Conservation (phyloP, 1,140 invertebrate species). For the Leucophenga varia region DNA sequence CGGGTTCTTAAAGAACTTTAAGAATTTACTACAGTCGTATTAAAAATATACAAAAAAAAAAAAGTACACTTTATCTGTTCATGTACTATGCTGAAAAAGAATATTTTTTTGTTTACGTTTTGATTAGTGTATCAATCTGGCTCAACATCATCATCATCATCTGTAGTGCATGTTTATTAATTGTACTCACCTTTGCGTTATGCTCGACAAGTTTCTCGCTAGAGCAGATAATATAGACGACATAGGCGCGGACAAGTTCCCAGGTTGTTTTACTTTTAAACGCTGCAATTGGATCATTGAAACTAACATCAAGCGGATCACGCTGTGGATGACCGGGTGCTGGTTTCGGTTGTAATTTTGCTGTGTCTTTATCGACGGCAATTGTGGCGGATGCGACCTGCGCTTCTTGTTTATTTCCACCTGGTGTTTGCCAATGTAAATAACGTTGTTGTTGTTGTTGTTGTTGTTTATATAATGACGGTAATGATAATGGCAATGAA, state of each 20-base stretch:
- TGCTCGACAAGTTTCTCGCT: slow-evolving; percentile 88
- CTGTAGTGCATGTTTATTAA: neutral
- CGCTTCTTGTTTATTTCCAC: slow-evolving; percentile 5
- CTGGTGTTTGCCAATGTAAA: slow-evolving; percentile 8
- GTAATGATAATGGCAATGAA: neutral
- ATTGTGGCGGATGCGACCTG: slow-evolving; percentile 8
- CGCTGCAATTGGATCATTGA: slow-evolving; percentile 76
- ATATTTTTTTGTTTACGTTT: no score
- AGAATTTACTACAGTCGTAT: no score
- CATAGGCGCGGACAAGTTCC: slow-evolving; percentile 87
- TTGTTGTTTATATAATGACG: neutral
- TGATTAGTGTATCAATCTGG: no score
- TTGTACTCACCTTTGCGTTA: slow-evolving; percentile 81
- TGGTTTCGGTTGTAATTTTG: slow-evolving; percentile 7
- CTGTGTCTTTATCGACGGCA: neutral
- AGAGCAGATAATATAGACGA: slow-evolving; percentile 93
- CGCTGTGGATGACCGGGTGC: slow-evolving; percentile 56
- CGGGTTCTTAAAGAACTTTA: no score
- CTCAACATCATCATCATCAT: no score
- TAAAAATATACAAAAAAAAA: no score
- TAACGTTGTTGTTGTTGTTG: neutral
- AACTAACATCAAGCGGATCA: slow-evolving; percentile 85
- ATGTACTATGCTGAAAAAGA: no score
- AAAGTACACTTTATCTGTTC: no score
- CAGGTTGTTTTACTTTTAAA: slow-evolving; percentile 94